Conservation (phyloP, 2,888 invertebrate genomes). For the Dryocosmus kuriphilus region DNA sequence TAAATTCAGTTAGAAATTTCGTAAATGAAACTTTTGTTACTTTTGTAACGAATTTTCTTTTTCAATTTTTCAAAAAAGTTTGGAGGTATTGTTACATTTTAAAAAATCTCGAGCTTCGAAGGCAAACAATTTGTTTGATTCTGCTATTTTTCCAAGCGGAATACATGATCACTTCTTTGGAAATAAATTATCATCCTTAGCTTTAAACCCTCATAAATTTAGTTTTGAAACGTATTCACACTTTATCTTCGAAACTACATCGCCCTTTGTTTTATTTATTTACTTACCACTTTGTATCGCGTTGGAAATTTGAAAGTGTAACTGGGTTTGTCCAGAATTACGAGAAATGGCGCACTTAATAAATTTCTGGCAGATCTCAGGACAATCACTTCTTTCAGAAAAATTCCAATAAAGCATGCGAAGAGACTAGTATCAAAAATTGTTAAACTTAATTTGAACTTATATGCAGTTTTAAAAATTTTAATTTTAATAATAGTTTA, state of each 20-base stretch:
- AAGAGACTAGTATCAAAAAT: slow-evolving; percentile 56
- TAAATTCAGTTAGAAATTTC: too few relatives aligned
- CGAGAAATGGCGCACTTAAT: slow-evolving; percentile 81
- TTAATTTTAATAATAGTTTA: slow-evolving; percentile 12
- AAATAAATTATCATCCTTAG: too few relatives aligned
- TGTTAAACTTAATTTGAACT: not conserved
- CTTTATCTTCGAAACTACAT: too few relatives aligned
- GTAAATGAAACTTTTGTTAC: too few relatives aligned
- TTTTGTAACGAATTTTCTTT: too few relatives aligned
- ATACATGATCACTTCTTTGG: too few relatives aligned
- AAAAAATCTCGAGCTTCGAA: too few relatives aligned
- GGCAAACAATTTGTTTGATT: too few relatives aligned
- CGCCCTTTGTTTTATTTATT: not conserved
- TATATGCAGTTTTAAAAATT: not conserved
- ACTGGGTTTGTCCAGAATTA: slow-evolving; percentile 81
- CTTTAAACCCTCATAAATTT: not conserved
- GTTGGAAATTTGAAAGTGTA: slow-evolving; percentile 82
- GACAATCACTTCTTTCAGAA: slow-evolving; percentile 63
- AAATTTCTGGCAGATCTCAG: slow-evolving; percentile 80
- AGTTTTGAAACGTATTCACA: not conserved
- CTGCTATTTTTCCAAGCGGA: too few relatives aligned
- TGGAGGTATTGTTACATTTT: too few relatives aligned
- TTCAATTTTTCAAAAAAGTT: too few relatives aligned
- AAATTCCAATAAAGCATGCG: slow-evolving; percentile 50
- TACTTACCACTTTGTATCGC: slow-evolving; percentile 76